A percentile compares a stretch with the other conserved stretches of the same genome.
These are phyloP conservation scores for Rhopilema esculentum DNA, from an alignment of 30 jellyfish, hydroid and myxozoan species.

Conservation along the genomic window DNA sequence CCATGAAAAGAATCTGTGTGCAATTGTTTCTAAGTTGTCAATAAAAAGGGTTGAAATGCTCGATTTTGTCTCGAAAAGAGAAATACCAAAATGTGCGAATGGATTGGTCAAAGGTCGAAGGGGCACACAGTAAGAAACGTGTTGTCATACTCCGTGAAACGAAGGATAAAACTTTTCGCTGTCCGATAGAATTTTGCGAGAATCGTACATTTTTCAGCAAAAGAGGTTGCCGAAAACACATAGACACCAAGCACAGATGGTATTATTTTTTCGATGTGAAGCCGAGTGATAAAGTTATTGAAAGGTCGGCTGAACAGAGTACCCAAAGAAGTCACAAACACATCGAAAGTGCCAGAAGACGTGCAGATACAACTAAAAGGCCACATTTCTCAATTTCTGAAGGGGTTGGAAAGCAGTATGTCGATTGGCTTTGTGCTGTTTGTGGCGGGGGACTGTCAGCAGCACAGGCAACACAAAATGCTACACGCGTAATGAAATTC, in stretches of 20 bases:
- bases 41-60: background rate
- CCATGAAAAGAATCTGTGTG: background rate
- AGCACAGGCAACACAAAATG: slow-evolving; percentile 8
- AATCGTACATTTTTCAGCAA: background rate
- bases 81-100: background rate
- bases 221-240: slow-evolving; percentile 18
- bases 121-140: background rate
- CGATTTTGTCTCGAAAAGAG: background rate
- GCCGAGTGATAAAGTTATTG: slow-evolving; percentile 22
- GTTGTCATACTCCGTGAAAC: slow-evolving; percentile 14
- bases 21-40: background rate
- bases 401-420: slow-evolving; percentile 4
- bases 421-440: slow-evolving; percentile 15
- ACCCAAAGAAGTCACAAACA: background rate
- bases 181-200: slow-evolving; percentile 2
- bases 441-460: slow-evolving; percentile 23
- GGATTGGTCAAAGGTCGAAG: background rate
- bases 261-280: slow-evolving; percentile 15
- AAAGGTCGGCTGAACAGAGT: background rate
- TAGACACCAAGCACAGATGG: slow-evolving; percentile 14
- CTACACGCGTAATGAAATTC: background rate
- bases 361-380: slow-evolving; percentile 13
- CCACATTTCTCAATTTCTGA: background rate
- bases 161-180: slow-evolving; percentile 4
- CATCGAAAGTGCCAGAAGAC: slow-evolving; percentile 3